Percentiles rank a stretch among this genome's conserved stretches.
phyloP scores from a whole-genome alignment of 2,797 vertebrate species.

The Lacerta bilineata region DNA sequence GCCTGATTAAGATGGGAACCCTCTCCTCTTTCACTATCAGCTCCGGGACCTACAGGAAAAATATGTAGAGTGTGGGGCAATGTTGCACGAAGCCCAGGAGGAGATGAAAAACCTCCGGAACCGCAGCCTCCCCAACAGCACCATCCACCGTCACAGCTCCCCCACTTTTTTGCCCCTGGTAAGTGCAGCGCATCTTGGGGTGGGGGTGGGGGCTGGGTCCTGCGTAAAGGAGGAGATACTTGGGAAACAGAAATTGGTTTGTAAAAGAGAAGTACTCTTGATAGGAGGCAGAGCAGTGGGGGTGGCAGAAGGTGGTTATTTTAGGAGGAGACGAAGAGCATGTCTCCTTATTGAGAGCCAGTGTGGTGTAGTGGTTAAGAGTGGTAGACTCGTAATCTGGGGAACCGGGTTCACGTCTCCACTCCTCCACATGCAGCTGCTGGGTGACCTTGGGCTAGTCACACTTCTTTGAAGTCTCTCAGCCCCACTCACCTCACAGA shows the following conservation, averaged over 20 bases:
- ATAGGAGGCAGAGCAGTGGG: background rate
- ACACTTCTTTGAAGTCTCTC: too few species aligned
- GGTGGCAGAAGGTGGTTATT: background rate
- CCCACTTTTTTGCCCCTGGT: conserved; percentile 86
- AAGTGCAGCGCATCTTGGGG: conserved; percentile 16
- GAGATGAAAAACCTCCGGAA: conserved; percentile 88
- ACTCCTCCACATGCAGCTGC: too few species aligned
- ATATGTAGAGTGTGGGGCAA: conserved; percentile 85
- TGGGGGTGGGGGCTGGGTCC: too few species aligned
- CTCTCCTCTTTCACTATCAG: conserved; percentile 71
- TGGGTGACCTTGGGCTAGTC: too few species aligned
- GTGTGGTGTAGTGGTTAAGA: too few species aligned
- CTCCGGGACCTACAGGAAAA: conserved; percentile 89
- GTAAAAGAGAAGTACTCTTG: background rate
- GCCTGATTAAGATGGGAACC: too few species aligned
- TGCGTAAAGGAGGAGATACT: background rate
- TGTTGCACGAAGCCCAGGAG: conserved; percentile 87
- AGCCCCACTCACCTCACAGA: too few species aligned
- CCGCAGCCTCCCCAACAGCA: conserved; percentile 86
- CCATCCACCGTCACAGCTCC: conserved; percentile 85
- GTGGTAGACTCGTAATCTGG: too few species aligned
- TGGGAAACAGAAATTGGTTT: background rate
- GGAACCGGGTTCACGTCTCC: too few species aligned
- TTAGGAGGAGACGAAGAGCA: background rate
- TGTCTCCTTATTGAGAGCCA: background rate